Evolutionary conservation across 2,888 invertebrate species (phyloP).

Genomic region (Marasmarcha lunaedactyla): DNA sequence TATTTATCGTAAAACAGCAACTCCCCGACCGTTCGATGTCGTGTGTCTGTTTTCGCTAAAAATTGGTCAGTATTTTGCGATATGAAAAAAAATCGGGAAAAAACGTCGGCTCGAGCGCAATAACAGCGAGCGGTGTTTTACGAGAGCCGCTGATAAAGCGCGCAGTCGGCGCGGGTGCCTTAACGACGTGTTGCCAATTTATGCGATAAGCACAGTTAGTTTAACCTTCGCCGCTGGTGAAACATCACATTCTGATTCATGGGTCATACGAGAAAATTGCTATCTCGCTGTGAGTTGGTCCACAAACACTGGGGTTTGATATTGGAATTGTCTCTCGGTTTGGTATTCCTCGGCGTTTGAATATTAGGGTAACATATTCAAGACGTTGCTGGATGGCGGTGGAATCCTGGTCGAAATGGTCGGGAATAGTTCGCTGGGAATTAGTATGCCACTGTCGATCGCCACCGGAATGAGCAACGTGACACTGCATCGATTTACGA

Average conservation of each 20-base stretch:
- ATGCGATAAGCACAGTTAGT: conserved; percentile 67
- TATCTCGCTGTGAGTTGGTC: conserved; percentile 1
- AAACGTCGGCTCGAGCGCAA: conserved; percentile 50
- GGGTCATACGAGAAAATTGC: conserved; percentile 20
- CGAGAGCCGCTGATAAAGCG: conserved; percentile 61
- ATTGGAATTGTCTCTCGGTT: conserved; percentile 15
- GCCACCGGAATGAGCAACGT: conserved; percentile 62
- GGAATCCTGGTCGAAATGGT: conserved; percentile 50
- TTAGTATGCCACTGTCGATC: conserved; percentile 59
- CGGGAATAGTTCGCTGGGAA: conserved; percentile 52
- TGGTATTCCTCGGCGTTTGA: conserved; percentile 23
- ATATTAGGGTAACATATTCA: conserved; percentile 47
- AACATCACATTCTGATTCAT: conserved; percentile 9
- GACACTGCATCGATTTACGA: conserved; percentile 38
- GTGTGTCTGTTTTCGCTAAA: conserved; percentile 26
- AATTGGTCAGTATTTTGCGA: conserved; percentile 37
- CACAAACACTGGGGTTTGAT: too few relatives aligned
- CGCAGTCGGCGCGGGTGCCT: conserved; percentile 50
- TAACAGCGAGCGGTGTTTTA: conserved; percentile 61
- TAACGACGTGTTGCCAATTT: conserved; percentile 69
- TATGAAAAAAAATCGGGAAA: conserved; percentile 52
- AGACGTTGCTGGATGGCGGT: conserved; percentile 47
- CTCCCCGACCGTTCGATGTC: conserved; percentile 39
- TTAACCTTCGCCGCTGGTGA: conserved; percentile 48
- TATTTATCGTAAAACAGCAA: conserved; percentile 50